These are phyloP conservation scores for Osmerus mordax DNA, from an alignment of 2,113 vertebrate genomes.

Conservation along the genomic window DNA sequence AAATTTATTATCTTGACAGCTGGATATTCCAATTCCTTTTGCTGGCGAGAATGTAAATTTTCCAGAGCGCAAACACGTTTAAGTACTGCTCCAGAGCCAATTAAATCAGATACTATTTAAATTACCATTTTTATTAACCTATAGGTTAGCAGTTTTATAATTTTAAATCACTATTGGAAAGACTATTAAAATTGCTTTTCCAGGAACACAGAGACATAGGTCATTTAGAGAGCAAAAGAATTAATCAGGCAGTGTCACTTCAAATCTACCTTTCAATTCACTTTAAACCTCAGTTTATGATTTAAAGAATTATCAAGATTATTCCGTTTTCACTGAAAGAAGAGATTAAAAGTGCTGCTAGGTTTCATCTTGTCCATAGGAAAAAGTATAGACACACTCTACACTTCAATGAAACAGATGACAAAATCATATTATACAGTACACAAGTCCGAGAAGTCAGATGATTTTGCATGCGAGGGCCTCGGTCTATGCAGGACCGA, in stretches of 20 bases:
- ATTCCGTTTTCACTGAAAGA: conserved; percentile 43
- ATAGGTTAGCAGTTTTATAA: conserved; percentile 62
- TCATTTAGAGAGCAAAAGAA: conserved; percentile 57
- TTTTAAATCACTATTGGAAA: conserved; percentile 66
- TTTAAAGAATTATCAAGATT: conserved; percentile 58
- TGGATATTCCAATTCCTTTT: conserved; percentile 69
- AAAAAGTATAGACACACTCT: conserved; percentile 2
- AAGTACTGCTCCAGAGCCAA: conserved; percentile 67
- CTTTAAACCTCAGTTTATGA: conserved; percentile 49
- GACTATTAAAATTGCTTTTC: conserved; percentile 61
- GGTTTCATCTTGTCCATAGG: conserved; percentile 37
- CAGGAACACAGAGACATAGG: conserved; percentile 60
- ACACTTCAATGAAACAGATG: conserved; percentile 39
- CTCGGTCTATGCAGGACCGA: conserved; percentile 45
- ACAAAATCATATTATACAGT: background rate
- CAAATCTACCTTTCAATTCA: conserved; percentile 67
- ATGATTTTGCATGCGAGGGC: background rate
- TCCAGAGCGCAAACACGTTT: conserved; percentile 67
- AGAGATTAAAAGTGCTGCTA: conserved; percentile 44
- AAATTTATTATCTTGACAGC: conserved; percentile 73
- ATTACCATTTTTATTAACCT: conserved; percentile 73
- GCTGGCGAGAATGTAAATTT: conserved; percentile 63
- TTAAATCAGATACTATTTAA: conserved; percentile 71
- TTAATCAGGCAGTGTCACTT: conserved; percentile 65
- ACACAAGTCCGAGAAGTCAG: background rate